Evolutionary conservation across 2,113 vertebrate genomes (phyloP).

Genomic region (Mesembrinibis cayennensis): DNA sequence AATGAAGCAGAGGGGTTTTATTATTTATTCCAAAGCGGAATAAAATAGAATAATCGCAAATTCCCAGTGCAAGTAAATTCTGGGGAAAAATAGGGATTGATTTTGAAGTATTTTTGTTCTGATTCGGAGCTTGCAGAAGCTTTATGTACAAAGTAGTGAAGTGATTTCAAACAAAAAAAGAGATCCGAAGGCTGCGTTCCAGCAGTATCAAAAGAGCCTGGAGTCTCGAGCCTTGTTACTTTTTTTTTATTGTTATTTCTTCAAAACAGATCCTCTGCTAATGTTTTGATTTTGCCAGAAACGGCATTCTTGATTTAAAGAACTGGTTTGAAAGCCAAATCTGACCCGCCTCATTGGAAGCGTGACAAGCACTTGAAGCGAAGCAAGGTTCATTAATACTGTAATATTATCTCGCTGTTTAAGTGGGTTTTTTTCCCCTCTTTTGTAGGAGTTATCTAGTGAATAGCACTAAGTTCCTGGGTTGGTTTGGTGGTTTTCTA

Average conservation of each 20-base stretch:
- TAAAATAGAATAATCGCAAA: background rate
- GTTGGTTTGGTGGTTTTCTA: background rate
- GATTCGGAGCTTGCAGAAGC: background rate
- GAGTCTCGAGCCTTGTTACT: background rate
- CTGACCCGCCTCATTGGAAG: background rate
- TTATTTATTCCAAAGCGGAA: background rate
- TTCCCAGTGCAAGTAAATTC: background rate
- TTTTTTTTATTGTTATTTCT: background rate
- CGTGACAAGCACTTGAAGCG: background rate
- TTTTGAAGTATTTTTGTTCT: background rate
- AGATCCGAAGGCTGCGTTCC: background rate
- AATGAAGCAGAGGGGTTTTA: accelerated
- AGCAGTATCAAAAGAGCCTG: background rate
- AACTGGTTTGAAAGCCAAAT: background rate
- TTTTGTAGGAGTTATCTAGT: background rate
- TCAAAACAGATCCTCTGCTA: constrained; percentile 6
- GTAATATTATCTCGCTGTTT: background rate
- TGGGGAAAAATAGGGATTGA: background rate
- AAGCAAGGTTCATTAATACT: constrained; percentile 12
- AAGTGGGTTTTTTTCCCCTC: background rate
- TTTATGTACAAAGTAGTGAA: background rate
- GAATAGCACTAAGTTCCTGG: background rate
- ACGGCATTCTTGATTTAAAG: background rate
- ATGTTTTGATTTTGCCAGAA: constrained; percentile 12
- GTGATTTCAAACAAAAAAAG: background rate